Evolutionary conservation across 2,888 invertebrate species (phyloP).

Genomic region (Atrina japonica): DNA sequence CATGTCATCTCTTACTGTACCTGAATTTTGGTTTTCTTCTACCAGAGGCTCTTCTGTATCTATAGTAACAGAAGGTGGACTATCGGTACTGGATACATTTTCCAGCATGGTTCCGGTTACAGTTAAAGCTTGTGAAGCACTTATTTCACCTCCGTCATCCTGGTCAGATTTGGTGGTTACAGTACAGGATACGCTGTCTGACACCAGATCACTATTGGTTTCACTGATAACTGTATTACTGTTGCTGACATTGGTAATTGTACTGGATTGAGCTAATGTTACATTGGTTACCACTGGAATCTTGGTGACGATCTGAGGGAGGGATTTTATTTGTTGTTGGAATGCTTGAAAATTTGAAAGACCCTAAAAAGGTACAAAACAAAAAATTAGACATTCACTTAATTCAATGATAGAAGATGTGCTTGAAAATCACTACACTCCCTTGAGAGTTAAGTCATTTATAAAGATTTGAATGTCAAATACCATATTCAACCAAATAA

Average conservation of each 20-base stretch:
- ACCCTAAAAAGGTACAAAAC: constrained; percentile 56
- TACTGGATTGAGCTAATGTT: not conserved
- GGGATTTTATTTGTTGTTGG: constrained; percentile 61
- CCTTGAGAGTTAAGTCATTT: no score
- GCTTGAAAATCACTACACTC: no score
- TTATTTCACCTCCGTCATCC: not conserved
- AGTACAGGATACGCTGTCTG: not conserved
- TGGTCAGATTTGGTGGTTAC: not conserved
- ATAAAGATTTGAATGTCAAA: no score
- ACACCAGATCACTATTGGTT: not conserved
- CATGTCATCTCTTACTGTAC: constrained; percentile 8
- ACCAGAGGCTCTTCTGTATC: not conserved
- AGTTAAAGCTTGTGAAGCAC: not conserved
- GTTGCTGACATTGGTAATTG: not conserved
- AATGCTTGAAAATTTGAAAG: constrained; percentile 68
- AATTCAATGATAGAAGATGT: no score
- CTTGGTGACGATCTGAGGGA: constrained; percentile 52
- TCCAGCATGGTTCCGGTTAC: not conserved
- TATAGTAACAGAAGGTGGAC: no score
- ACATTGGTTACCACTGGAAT: no score
- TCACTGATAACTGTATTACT: not conserved
- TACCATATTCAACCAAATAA: no score
- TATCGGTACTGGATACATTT: no score
- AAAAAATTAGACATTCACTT: not conserved
- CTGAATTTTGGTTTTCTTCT: not conserved